phyloP scores from a whole-genome alignment of 1,140 invertebrate species.

The Meloidogyne hapla region DNA sequence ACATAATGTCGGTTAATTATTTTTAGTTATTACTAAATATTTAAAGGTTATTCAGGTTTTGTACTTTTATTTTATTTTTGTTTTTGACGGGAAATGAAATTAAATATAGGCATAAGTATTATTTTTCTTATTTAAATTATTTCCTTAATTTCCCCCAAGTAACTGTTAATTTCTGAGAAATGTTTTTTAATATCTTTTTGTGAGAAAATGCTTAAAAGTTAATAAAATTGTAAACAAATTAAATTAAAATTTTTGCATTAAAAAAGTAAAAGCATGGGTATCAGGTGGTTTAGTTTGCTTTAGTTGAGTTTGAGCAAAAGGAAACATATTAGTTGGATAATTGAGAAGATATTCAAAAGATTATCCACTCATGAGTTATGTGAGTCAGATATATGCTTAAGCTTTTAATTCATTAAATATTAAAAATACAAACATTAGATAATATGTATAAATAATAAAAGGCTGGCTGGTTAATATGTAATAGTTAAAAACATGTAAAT shows the following conservation, averaged over 20 bases:
- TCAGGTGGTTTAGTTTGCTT: neutral
- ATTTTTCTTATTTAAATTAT: neutral
- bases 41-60: no score
- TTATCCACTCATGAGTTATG: no score
- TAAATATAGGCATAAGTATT: neutral
- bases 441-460: no score
- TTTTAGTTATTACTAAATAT: no score
- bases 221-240: neutral
- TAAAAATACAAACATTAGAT: neutral
- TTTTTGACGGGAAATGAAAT: neutral
- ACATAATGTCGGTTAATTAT: no score
- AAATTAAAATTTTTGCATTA: neutral
- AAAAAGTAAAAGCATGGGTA: neutral
- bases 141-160: neutral
- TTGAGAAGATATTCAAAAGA: no score
- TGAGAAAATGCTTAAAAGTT: slow-evolving; percentile 1
- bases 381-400: no score
- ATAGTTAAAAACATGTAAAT: no score
- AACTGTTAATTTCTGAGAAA: slow-evolving; percentile 1
- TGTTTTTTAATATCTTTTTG: neutral
- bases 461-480: no score
- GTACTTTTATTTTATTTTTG: neutral
- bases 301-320: no score
- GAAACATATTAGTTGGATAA: no score
- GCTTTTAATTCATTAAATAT: neutral